Base-by-base conservation (phyloP, 2,797 vertebrate genomes). In the Hylomyscus alleni region DNA sequence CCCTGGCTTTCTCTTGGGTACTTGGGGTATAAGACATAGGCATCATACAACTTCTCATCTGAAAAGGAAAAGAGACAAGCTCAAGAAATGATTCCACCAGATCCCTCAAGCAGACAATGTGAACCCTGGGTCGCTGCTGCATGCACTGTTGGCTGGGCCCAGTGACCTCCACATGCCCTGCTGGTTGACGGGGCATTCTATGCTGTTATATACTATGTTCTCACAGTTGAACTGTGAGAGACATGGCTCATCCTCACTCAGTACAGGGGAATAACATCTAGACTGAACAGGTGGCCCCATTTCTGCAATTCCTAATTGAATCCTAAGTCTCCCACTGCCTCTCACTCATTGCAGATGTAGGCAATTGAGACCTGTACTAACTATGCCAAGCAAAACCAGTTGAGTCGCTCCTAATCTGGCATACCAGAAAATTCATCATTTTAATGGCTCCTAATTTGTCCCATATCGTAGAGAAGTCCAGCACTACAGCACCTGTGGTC, bases 1-100 rank as follows among this genome's bases (percentile, higher is more conserved):
- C 47, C 92, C 83, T 98, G 98, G 96, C 98, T 97, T 54, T 96
- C 94, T 75, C 95, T 84, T 2, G 92, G 98, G 72, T 96, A 94
- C 93, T 98, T 99, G 4, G 99, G 97, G 89, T 99, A 99, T 31
- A 99, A 98, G 95, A 99, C 98, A 3, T 99, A 99, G 0, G 99
- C 98, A n/a, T 99, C 98, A 0, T 99, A 98, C n/a, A 98, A 87
- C 96, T 99, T 99, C n/a, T 99, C 98, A 12, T 99, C 99, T 91
- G 97, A 97, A 97, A 99, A 98, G 98, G 15, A 97, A 76, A 72
- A 0, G 22, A 40, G 10, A 44, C 13, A 26, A 17, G 15, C 8
- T 93, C 8, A 2, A 7, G 6, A 14, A 15, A 24, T 5, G 2
- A 44, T 7, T 44, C 26, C 44, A 56, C 7, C 56, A 24, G 15